phyloP scores from a whole-genome alignment of 1,140 invertebrate genomes.

The Bombus waltoni region DNA sequence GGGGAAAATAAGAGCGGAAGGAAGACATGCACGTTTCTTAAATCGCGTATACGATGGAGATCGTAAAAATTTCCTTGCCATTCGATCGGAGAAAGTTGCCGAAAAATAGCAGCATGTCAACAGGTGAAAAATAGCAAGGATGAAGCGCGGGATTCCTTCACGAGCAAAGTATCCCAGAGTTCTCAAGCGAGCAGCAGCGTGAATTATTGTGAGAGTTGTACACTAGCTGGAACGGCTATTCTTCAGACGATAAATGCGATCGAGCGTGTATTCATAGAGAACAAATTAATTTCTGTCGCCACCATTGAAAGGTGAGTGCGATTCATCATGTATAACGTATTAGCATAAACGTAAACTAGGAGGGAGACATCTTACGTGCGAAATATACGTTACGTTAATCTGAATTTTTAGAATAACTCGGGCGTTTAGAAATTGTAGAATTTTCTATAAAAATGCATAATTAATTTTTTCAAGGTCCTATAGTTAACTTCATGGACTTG shows the following conservation, averaged over 20 bases:
- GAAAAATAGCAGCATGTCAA: conserved; percentile 34
- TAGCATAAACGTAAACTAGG: too few relatives aligned
- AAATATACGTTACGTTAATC: not conserved
- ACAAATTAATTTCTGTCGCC: conserved; percentile 61
- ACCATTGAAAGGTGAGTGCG: conserved; percentile 35
- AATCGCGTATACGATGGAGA: not conserved
- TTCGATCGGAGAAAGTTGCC: conserved; percentile 21
- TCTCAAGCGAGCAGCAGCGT: conserved; percentile 41
- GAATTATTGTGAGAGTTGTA: conserved; percentile 55
- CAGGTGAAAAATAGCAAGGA: conserved; percentile 33
- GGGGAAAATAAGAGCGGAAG: not conserved
- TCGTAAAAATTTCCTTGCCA: conserved; percentile 17
- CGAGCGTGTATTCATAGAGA: conserved; percentile 44
- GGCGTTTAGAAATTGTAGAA: not conserved
- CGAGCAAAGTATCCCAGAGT: conserved; percentile 45
- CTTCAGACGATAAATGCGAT: conserved; percentile 55
- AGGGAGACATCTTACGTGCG: too few relatives aligned
- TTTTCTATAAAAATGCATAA: not conserved
- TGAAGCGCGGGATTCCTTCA: not conserved
- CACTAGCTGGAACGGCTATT: conserved; percentile 28
- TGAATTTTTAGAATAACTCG: not conserved
- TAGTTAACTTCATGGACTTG: too few relatives aligned
- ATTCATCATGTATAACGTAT: not conserved
- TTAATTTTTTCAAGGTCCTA: too few relatives aligned
- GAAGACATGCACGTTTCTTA: not conserved